Conservation (phyloP, 2,113 vertebrate species). For the Rhizomys pruinosus region DNA sequence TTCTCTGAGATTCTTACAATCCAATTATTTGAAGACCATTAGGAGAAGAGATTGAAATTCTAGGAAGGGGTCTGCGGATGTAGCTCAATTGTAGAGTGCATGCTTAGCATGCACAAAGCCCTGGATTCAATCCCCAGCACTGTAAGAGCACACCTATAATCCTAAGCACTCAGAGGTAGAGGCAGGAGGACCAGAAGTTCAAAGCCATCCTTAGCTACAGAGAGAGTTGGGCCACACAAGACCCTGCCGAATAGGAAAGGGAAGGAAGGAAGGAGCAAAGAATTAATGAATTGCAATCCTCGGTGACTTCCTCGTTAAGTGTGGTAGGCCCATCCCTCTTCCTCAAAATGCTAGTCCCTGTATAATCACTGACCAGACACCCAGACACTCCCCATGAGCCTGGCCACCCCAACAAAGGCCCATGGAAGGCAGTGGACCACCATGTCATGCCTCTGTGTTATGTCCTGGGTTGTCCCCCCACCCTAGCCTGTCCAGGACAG, state of each 20-base stretch:
- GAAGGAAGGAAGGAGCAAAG: neutral
- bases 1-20: neutral
- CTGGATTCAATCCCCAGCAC: neutral
- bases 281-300: too few species aligned
- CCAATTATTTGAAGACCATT: neutral
- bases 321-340: too few species aligned
- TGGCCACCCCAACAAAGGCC: neutral
- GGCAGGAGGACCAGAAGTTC: neutral
- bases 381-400: neutral
- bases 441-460: accelerated
- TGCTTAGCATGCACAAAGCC: too few species aligned
- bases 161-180: neutral
- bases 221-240: neutral
- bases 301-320: neutral
- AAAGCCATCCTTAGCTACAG: neutral
- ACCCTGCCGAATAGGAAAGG: neutral
- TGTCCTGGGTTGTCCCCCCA: accelerated
- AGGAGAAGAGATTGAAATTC: neutral
- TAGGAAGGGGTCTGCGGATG: neutral
- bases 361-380: too few species aligned
- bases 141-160: neutral
- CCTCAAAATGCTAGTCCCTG: too few species aligned
- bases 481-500: accelerated
- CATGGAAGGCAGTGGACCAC: neutral
- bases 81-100: too few species aligned